Conservation (phyloP, 64 coral and sea anemone genomes). For the Trachythela sp. region DNA sequence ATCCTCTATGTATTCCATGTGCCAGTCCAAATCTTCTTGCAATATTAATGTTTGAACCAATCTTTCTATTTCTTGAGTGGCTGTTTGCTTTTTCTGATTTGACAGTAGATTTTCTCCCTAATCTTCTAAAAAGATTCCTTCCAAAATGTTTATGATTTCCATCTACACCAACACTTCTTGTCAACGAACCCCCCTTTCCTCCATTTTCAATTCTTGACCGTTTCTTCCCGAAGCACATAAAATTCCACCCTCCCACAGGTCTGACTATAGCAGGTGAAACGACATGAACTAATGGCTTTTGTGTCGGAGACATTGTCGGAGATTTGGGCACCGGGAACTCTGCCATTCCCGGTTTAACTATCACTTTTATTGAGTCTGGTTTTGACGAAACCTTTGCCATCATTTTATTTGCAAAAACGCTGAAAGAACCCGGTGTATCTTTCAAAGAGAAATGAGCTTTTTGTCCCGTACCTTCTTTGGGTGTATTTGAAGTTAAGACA, state of each 20-base stretch:
- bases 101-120: not conserved
- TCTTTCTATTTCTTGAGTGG: not conserved
- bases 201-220: not conserved
- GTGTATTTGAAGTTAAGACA: not conserved
- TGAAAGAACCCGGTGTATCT: slow-evolving; percentile 1
- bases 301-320: not conserved
- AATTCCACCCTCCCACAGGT: slow-evolving; percentile 1
- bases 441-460: slow-evolving; percentile 21
- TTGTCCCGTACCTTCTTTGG: not conserved
- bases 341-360: not conserved
- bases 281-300: slow-evolving; percentile 1
- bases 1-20: too few relatives aligned
- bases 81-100: too few relatives aligned
- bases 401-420: not conserved
- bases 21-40: too few relatives aligned
- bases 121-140: not conserved
- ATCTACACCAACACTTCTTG: not conserved
- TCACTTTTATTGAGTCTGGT: not conserved
- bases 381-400: not conserved
- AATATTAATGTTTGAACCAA: not conserved
- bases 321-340: not conserved
- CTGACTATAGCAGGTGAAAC: not conserved
- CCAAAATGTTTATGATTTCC: not conserved
- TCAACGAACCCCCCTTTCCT: not conserved
- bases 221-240: not conserved